Evolutionary conservation across 2,113 vertebrate genomes (phyloP), one percentile per base, ranked within the genome.

Genomic region (Antechinus flavipes): DNA sequence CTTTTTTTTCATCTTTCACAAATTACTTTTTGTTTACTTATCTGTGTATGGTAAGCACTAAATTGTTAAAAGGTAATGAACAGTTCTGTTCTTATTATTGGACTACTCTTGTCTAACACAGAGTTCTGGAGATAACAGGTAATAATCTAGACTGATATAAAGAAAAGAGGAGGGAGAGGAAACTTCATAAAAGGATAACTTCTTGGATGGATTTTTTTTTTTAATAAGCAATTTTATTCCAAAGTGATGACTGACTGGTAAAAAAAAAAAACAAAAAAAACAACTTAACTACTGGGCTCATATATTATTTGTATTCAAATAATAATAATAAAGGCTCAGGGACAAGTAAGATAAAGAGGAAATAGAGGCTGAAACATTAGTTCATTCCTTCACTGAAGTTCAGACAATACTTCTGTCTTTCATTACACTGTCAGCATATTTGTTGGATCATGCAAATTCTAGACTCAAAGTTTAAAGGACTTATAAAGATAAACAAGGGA

Each of bases 381-480:
- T 46, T 96, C 22, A 26, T n/a, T 68, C 53, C 49, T 54, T 89
- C 91, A 91, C n/a, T 35, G 12, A 90, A 56, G 22, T 23, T 35
- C 46, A 89, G 54, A 50, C 8, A 47, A 49, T n/a, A 42, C 24
- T 49, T 91, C 93, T 96, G 58, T 92, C 92, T 94, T 93, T 93
- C 68, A 54, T 58, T 54, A n/a, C 0, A 10, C 5, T 27, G 24
- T 96, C 61, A 55, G 35, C 8, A 58, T 54, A 42, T 84, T 61
- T n/a, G 89, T 56, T 89, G 54, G 93, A 93, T 92, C 1, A 14
- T 24, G 56, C 2, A 61, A 47, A 90, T 3, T 26, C 11, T 42
- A 23, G 12, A 56, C 35, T 35, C 26, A 54, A 50, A 10, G 35
- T 92, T 49, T 47, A 90, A 54, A 94, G 90, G 47, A 5, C 46